phyloP scores from a whole-genome alignment of 2,797 vertebrate genomes.

The Cyclopterus lumpus region DNA sequence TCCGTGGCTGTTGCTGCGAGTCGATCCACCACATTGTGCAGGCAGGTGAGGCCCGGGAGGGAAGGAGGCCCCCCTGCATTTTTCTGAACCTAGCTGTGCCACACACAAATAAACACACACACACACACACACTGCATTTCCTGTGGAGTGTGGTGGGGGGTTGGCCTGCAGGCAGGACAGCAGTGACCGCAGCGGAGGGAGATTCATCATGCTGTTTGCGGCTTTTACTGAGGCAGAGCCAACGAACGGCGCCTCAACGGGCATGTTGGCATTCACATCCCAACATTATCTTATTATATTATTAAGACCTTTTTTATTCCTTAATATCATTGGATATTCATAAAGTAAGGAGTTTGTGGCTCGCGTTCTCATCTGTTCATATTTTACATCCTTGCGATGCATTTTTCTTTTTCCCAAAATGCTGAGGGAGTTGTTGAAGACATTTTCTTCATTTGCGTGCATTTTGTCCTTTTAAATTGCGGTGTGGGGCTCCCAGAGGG shows the following conservation, averaged over 20 bases:
- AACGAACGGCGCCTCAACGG: conserved; percentile 27
- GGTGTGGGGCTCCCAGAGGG: not conserved
- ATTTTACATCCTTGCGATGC: not conserved
- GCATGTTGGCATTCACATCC: not conserved
- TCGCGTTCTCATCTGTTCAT: not conserved
- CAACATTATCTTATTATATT: not conserved
- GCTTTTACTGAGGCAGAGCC: conserved; percentile 53
- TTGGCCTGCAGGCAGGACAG: conserved; percentile 30
- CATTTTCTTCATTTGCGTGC: not conserved
- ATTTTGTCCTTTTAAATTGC: not conserved
- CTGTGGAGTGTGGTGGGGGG: too few species aligned
- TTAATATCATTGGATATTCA: not conserved
- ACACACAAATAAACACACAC: too few species aligned
- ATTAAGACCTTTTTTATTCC: not conserved
- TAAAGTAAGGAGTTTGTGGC: not conserved
- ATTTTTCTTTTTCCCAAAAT: not conserved
- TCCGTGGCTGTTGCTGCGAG: conserved; percentile 27
- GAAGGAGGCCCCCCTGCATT: conserved; percentile 6
- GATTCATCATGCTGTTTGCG: conserved; percentile 43
- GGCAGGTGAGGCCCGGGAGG: conserved; percentile 47
- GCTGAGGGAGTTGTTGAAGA: not conserved
- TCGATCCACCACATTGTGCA: conserved; percentile 18
- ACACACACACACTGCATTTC: too few species aligned
- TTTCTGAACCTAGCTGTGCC: conserved; percentile 6
- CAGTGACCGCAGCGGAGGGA: conserved; percentile 35